Conservation (phyloP, 2,113 vertebrate species). For the Dicerorhinus sumatrensis region DNA sequence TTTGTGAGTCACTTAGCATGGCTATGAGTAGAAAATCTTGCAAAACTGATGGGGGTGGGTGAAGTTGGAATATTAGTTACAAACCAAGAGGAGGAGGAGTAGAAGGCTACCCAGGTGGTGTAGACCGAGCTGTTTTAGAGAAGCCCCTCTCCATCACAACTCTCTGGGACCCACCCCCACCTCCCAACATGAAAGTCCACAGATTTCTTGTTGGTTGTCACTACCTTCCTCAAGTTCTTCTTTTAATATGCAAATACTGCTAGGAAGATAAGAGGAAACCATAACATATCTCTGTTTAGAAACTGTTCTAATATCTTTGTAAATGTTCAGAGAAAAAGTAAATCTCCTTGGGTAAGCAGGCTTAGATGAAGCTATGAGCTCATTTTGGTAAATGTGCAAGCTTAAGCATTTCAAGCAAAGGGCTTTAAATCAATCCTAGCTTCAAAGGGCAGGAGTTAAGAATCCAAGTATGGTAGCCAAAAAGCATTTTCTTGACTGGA, state of each 20-base stretch:
- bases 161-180: background rate
- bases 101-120: background rate
- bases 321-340: conserved; percentile 46
- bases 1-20: background rate
- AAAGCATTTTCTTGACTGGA: conserved; percentile 15
- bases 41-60: background rate
- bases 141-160: background rate
- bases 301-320: conserved; percentile 37
- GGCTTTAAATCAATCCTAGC: conserved; percentile 13
- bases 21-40: background rate
- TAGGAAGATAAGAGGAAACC: conserved; percentile 30
- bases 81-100: background rate
- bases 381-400: conserved; percentile 42
- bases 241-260: conserved; percentile 61
- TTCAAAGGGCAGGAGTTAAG: conserved; percentile 53
- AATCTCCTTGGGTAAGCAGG: conserved; percentile 33
- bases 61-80: background rate
- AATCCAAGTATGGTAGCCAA: background rate
- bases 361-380: conserved; percentile 54
- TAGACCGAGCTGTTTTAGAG: background rate
- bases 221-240: background rate
- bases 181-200: background rate
- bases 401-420: conserved; percentile 23
- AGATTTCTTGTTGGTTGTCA: background rate
- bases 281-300: conserved; percentile 47